A percentile compares a stretch with the other conserved stretches of the same genome.
phyloP scores from a whole-genome alignment of 2,113 vertebrate species.

The Caretta caretta region DNA sequence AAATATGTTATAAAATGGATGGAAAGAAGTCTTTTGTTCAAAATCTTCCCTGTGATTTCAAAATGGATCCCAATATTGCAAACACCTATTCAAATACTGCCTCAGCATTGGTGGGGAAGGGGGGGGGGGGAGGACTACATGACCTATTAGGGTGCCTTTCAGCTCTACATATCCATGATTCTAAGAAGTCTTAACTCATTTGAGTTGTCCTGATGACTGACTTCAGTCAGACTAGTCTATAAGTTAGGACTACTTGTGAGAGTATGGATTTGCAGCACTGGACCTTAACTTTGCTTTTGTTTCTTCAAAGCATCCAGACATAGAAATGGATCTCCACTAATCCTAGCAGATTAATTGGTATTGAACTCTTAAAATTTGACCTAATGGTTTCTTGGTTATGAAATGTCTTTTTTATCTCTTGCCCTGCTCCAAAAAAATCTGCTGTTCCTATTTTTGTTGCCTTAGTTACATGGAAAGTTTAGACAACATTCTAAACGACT shows the following conservation, averaged over 20 bases:
- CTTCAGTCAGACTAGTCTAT: rapidly evolving
- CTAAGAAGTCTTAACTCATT: neutral
- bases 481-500: neutral
- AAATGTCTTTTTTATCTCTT: neutral
- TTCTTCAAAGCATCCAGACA: neutral
- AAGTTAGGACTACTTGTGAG: neutral
- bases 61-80: neutral
- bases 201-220: neutral
- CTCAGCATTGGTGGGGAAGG: neutral
- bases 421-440: neutral
- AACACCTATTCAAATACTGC: rapidly evolving
- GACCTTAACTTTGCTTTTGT: neutral
- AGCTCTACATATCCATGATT: neutral
- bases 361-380: neutral
- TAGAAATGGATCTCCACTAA: neutral
- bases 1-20: neutral
- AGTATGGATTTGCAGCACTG: neutral
- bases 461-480: neutral
- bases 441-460: neutral
- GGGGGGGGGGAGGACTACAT: neutral
- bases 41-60: neutral
- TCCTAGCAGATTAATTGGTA: neutral
- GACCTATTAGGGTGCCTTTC: neutral
- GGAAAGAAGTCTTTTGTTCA: neutral
- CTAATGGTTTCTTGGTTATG: neutral